Conservation (phyloP, 2,888 invertebrate genomes). For the Gastracanthus pulcherrimus region DNA sequence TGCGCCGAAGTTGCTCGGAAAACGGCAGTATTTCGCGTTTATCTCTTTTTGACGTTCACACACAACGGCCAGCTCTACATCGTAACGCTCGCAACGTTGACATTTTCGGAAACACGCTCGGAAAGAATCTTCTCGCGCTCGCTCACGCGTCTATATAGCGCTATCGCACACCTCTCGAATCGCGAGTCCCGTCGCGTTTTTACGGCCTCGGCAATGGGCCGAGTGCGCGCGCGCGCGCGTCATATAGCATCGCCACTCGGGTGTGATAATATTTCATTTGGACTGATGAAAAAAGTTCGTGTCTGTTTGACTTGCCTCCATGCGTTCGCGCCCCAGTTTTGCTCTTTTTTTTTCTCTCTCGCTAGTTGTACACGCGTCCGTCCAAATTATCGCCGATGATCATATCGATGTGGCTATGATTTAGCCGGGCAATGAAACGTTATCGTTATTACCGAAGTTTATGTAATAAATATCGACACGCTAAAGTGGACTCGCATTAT, state of each 20-base stretch:
- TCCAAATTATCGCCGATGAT: not conserved
- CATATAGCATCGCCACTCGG: not conserved
- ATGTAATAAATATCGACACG: not conserved
- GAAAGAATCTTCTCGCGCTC: too few species aligned
- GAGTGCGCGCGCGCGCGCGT: too few species aligned
- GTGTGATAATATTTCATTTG: conserved; percentile 45
- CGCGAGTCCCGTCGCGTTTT: conserved; percentile 17
- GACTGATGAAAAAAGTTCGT: conserved; percentile 41
- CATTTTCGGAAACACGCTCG: not conserved
- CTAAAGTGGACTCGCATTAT: not conserved
- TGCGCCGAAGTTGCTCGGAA: too few species aligned
- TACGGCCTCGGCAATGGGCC: not conserved
- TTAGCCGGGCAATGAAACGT: not conserved
- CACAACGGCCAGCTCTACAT: too few species aligned
- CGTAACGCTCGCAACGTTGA: not conserved
- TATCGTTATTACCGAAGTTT: not conserved
- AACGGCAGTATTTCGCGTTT: not conserved
- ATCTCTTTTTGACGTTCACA: not conserved
- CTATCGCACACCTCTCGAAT: too few species aligned
- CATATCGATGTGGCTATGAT: not conserved
- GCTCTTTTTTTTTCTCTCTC: not conserved
- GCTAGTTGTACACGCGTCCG: not conserved
- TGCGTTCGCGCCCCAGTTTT: not conserved
- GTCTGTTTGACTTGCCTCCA: conserved; percentile 4
- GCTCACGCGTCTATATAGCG: too few species aligned